Evolutionary conservation across 2,888 invertebrate genomes (phyloP).

Genomic region (Eurytoma adleriae): DNA sequence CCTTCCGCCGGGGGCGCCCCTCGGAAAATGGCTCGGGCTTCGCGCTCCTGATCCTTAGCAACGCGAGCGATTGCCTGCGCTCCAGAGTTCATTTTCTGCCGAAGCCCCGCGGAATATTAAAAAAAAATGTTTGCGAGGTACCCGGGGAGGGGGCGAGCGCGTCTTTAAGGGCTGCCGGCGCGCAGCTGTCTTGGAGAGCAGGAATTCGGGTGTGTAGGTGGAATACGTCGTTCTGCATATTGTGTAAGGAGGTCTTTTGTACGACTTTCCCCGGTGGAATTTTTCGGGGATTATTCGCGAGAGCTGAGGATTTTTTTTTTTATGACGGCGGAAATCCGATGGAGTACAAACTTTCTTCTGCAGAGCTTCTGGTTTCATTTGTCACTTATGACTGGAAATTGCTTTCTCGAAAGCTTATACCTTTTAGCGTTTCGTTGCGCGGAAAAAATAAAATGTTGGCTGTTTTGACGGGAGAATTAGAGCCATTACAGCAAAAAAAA

Average conservation of each 20-base stretch:
- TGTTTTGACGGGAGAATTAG: no score
- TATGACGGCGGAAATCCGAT: no score
- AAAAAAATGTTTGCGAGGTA: constrained; percentile 37
- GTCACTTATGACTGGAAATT: no score
- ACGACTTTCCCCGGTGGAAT: constrained; percentile 19
- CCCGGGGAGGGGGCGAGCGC: background rate
- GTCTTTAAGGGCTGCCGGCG: background rate
- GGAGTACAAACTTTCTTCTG: no score
- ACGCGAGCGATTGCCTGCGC: constrained; percentile 5
- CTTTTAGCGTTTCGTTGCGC: no score
- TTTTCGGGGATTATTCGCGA: background rate
- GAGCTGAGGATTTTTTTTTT: background rate
- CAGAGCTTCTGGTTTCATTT: no score
- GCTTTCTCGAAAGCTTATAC: no score
- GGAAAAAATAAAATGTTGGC: no score
- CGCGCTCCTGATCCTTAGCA: constrained; percentile 39
- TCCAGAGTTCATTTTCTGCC: constrained; percentile 52
- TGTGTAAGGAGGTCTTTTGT: constrained; percentile 15
- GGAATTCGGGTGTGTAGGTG: constrained; percentile 8
- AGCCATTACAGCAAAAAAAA: no score
- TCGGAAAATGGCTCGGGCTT: constrained; percentile 19
- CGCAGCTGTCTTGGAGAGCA: constrained; percentile 7
- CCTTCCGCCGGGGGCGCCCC: constrained; percentile 34
- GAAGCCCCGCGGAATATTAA: constrained; percentile 43
- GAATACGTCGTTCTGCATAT: constrained; percentile 32